Base-by-base conservation (phyloP, 2,888 invertebrate species). In the Lagria hirta region DNA sequence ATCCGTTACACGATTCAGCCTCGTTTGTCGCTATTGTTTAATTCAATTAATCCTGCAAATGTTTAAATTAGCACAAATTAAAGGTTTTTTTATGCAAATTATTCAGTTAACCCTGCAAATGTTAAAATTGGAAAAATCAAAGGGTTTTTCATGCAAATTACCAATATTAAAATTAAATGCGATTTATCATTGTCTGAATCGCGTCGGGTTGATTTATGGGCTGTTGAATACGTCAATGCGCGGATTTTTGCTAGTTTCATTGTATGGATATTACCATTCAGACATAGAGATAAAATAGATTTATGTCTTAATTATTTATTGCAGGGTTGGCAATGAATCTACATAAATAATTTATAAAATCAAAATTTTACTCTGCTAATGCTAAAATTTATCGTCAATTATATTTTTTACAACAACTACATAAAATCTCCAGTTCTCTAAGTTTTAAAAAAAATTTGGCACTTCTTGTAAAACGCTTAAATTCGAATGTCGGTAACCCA, bases 11-110 rank as follows among this genome's bases (percentile, higher is more conserved):
- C 26, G 37, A 37, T 47, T 27, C 41, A 27, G 13, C 36, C 46
- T 46, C 42, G 34, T 46, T 46, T 46, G 32, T 30, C 33, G 22
- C 29, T 43, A 47, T 47, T 47, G 47, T 47, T 47, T 43, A 43
- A 47, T 47, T 43, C 47, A 47, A 47, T 47, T 47, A 47, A 32
- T 36, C 33, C 34, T 38, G 43, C 30, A 18, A 29, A 43, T 16
- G 20, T 35, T 14, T 15, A 23, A 43, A n/a, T n/a, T n/a, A n/a
- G n/a, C n/a, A n/a, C n/a, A n/a, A n/a, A n/a, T n/a, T n/a, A n/a
- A n/a, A n/a, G n/a, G n/a, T n/a, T n/a, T n/a, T n/a, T n/a, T 7
- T 6, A 20, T 20, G 6, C 20, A 20, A 5, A 20, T 5, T 6
- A 20, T 20, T 7, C 20, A 20, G 20, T 20, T 20, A 7, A 20